Base-by-base conservation (phyloP, 2,888 invertebrate genomes). In the Habrosyne pyritoides region DNA sequence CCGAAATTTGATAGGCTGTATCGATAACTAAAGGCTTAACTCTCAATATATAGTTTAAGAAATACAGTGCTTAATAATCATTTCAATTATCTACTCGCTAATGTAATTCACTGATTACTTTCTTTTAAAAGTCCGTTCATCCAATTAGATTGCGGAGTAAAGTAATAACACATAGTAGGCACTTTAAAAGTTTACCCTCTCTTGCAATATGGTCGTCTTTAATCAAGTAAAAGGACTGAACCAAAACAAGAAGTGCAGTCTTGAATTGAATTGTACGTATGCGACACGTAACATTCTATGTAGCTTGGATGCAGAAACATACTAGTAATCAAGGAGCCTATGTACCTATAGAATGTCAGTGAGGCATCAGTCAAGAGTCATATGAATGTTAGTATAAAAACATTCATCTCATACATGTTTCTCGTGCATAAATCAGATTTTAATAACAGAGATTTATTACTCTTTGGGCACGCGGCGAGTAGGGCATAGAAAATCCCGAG, bases 381-480 rank as follows among this genome's bases (percentile, higher is more conserved):
- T 18, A 18, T 42, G 18, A 42, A 18, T 42, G 56, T 56, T 55
- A 60, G 54, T 57, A 60, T 42, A 53, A 54, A 57, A 61, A 56
- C 59, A 53, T 48, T 56, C 56, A 54, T 18, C 42, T 18, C 56
- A 49, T 56, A 57, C 59, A 60, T 55, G 59, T 58, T 55, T 61
- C 57, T 59, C 52, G 53, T 69, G 65, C 59, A 74, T 73, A 77
- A 73, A 77, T 77, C 73, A 71, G 66, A 61, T 75, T 77, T 79
- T 73, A 72, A 75, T 75, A 72, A 69, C 69, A 66, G 63, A 71
- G 72, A 76, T 78, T 77, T 66, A 73, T 73, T 64, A 66, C 60
- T 53, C 66, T 69, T n/a, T 63, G 69, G 66, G 62, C 66, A 56
- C 54, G 57, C 56, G 55, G 63, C 60, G 64, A 56, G 61, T 57